Evolutionary conservation across 2,888 invertebrate genomes (phyloP), one percentile per base, ranked within the genome.

Genomic region (Eremobia ochroleuca): DNA sequence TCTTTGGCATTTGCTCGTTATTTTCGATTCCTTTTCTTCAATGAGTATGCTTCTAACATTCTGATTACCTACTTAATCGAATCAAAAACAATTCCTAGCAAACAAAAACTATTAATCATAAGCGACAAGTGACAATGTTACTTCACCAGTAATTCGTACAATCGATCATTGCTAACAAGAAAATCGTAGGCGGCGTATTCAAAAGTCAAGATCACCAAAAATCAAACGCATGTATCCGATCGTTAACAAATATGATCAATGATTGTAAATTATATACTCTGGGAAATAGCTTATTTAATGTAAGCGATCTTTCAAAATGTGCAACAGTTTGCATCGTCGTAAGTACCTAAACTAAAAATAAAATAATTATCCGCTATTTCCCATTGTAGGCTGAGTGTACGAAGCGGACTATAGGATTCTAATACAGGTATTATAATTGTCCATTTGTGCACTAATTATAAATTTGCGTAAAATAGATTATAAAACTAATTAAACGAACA

Each of bases 381-480:
- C 90, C 83, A 84, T 68, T 55, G 86, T 88, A 87, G 75, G 81
- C 82, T 69, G 83, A 67, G 71, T 83, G 85, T 82, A 79, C 81
- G 85, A 87, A 84, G 87, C 86, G 83, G 86, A 79, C 87, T 86
- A 85, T 90, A 89, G 89, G 85, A 86, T 90, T 89, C 71, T 88
- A 90, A 94, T 94, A 95, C 94, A 95, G 93, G 94, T 94, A 93
- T 92, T 90, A 92, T 91, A 92, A 92, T 92, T 94, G 94, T 93
- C 94, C 92, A 92, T 92, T 88, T 90, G 89, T 93, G 94, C 94
- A 96, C 93, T 94, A 92, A 92, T 92, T 90, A 90, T 91, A 88
- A 81, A 87, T 86, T 86, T 86, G 87, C 84, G 85, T 87, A 88
- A 85, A 86, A 86, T 87, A 85, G 85, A 73, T 82, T 78, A 73